Evolutionary conservation across 2,888 invertebrate genomes (phyloP), one percentile per base, ranked within the genome.

Genomic region (Brachylomia viminalis): DNA sequence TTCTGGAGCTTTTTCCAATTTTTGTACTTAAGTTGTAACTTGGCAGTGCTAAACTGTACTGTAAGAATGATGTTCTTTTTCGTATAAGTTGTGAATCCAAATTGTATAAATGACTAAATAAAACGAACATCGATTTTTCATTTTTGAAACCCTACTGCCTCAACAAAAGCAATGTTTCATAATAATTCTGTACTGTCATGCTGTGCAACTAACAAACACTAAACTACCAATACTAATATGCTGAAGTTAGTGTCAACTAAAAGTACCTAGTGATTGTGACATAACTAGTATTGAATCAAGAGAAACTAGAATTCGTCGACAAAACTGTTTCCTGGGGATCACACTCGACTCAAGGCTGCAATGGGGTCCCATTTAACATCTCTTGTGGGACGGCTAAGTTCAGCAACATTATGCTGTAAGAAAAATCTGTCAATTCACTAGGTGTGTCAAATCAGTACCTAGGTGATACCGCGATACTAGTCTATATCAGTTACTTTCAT

Each of bases 51-150:
- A 91, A 91, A 80, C 87, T 88, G 89, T 87, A 87, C 79, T 83
- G 79, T 78, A 78, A 92, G 90, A 89, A 92, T 91, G 90, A 89
- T 91, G 94, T 94, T 90, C 85, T 91, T 93, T 93, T 92, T 91
- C 91, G 88, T 93, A 92, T 95, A 91, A 94, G 93, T 94, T 95
- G 93, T 94, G 92, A 93, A 92, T 92, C 92, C 88, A 92, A 92
- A 93, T 92, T 94, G 94, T 95, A 94, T 94, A 95, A 94, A 94
- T 93, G 92, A 95, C 93, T 95, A 92, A 95, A 95, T 95, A 95
- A 95, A 95, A 90, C 92, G 87, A 91, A 87, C 11, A 92, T 86
- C 83, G 89, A 81, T 93, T 93, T 95, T 95, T 95, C 83, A 94
- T 94, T 94, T 92, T 15, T 33, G n/a, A 27, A 65, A 54, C 72